Percentiles rank a stretch among this genome's conserved stretches.
phyloP scores from a whole-genome alignment of 2,797 vertebrate species.

The Sebastes cheni region DNA sequence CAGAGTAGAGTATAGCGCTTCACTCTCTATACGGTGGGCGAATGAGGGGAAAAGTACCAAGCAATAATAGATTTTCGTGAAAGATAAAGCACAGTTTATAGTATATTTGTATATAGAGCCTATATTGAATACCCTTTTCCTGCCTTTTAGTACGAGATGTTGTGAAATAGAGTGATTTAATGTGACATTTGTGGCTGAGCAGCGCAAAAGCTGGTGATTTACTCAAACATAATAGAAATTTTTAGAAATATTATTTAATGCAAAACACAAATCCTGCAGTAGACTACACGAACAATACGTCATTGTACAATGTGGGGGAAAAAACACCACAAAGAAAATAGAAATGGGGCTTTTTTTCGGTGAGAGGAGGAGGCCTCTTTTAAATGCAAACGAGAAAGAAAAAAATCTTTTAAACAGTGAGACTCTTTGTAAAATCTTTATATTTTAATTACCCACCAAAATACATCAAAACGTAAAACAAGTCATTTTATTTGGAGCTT shows the following conservation, averaged over 20 bases:
- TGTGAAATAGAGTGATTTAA: no score
- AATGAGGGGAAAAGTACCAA: no score
- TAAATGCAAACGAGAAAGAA: neutral
- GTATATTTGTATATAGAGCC: no score
- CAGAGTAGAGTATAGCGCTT: slow-evolving; percentile 19
- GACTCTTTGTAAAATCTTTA: neutral
- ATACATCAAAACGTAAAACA: neutral
- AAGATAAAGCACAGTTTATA: no score
- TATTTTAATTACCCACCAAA: neutral
- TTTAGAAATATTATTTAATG: neutral
- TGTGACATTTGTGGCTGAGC: neutral
- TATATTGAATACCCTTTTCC: no score
- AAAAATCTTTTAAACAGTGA: neutral
- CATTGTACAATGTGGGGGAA: neutral
- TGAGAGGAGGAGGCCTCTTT: neutral
- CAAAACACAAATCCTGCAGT: neutral
- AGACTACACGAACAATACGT: neutral
- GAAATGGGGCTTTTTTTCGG: neutral
- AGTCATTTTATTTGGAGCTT: neutral
- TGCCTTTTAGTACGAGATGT: no score
- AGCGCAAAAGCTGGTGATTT: neutral
- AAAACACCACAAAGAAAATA: neutral
- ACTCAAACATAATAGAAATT: neutral
- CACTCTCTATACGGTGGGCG: no score
- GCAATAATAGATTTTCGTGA: no score